phyloP scores from a whole-genome alignment of 2,888 invertebrate species.

The Folsomia candida region DNA sequence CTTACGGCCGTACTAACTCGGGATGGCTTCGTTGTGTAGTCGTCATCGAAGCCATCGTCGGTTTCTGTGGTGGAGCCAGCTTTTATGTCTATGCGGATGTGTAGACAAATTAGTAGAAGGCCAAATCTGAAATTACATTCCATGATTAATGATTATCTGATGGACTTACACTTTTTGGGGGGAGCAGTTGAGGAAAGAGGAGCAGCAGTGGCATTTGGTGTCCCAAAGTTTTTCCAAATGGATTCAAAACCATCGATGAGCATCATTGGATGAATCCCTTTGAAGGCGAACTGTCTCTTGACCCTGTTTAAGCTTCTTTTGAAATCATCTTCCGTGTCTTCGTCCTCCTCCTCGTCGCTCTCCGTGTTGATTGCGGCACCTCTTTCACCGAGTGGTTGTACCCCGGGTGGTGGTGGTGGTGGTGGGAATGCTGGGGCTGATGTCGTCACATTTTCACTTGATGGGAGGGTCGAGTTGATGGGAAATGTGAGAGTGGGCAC shows the following conservation, averaged over 20 bases:
- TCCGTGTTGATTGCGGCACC: not conserved
- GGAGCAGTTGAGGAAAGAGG: no score
- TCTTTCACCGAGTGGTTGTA: not conserved
- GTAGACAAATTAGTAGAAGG: no score
- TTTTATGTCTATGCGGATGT: no score
- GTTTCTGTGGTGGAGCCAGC: conserved; percentile 21
- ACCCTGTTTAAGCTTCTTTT: no score
- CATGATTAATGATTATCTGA: no score
- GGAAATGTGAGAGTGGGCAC: not conserved
- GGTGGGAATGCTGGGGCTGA: not conserved
- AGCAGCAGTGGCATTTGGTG: no score
- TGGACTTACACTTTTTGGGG: no score
- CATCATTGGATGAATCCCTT: not conserved
- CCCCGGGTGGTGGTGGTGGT: not conserved
- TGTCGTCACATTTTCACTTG: conserved; percentile 10
- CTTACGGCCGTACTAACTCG: conserved; percentile 19
- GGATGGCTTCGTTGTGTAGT: conserved; percentile 15
- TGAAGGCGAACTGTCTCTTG: no score
- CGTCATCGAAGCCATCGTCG: conserved; percentile 38
- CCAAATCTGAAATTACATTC: no score
- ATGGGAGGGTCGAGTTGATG: not conserved
- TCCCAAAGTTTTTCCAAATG: conserved; percentile 4
- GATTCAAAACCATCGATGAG: not conserved
- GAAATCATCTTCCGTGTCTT: no score
- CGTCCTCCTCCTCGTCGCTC: not conserved